A percentile compares a stretch with the other conserved stretches of the same genome.
Evolutionary conservation across 2,113 vertebrate species (phyloP).

Genomic region (Beaufortia kweichowensis): DNA sequence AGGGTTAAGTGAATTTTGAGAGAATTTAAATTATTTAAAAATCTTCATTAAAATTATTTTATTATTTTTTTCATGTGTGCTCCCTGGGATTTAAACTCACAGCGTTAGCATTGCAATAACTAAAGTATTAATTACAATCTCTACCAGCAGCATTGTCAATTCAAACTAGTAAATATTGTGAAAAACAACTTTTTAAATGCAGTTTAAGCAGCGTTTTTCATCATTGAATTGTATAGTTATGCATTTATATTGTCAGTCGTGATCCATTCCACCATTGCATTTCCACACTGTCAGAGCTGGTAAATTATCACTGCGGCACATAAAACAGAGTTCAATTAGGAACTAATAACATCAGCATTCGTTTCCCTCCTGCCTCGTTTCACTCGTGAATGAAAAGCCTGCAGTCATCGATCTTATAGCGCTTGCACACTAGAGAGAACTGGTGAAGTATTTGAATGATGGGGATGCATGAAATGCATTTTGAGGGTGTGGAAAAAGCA

Average conservation of each 20-base stretch:
- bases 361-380: conserved; percentile 37
- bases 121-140: too few species aligned
- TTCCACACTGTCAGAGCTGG: neutral
- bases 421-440: too few species aligned
- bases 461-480: neutral
- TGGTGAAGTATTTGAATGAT: neutral
- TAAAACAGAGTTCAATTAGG: conserved; percentile 23
- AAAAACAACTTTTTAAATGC: too few species aligned
- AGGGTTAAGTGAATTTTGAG: too few species aligned
- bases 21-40: too few species aligned
- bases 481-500: neutral
- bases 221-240: neutral
- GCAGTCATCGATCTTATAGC: neutral
- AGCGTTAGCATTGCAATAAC: too few species aligned
- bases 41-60: too few species aligned
- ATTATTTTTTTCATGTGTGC: too few species aligned
- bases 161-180: too few species aligned
- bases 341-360: conserved; percentile 34
- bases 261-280: neutral
- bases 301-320: conserved; percentile 25
- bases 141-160: too few species aligned
- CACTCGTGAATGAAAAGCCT: neutral
- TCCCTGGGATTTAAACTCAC: too few species aligned
- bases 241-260: neutral
- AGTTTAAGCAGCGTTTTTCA: too few species aligned